Evolutionary conservation across 2,888 invertebrate species (phyloP).

Genomic region (Gastrophysa polygoni): DNA sequence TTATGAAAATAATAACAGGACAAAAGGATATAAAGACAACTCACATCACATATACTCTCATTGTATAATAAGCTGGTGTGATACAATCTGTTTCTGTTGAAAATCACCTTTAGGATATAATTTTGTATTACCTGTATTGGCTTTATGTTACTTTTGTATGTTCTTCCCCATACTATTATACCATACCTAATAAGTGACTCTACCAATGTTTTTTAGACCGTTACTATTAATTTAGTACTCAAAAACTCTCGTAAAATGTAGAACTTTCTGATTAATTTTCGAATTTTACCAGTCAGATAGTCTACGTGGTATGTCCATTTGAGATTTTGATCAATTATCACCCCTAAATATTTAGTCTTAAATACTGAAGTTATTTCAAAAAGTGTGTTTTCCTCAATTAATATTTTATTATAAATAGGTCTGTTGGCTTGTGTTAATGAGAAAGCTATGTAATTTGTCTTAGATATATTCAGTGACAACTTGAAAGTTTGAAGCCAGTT

Average conservation of each 20-base stretch:
- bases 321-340: not conserved
- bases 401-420: no score
- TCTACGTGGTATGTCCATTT: not conserved
- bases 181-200: not conserved
- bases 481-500: no score
- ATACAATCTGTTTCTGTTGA: not conserved
- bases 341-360: no score
- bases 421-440: no score
- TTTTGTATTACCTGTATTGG: not conserved
- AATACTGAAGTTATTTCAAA: no score
- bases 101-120: not conserved
- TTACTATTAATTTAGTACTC: not conserved
- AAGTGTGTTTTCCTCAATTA: no score
- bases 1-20: not conserved
- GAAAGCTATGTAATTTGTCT: no score
- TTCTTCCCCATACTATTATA: not conserved
- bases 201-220: not conserved
- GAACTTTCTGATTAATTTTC: not conserved
- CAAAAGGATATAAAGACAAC: not conserved
- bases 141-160: not conserved
- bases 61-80: not conserved
- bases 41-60: not conserved
- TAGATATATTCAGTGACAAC: no score
- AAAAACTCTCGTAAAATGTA: not conserved
- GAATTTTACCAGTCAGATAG: not conserved